Evolutionary conservation across 2,797 vertebrate genomes (phyloP), one percentile per base, ranked within the genome.

Genomic region (Knipowitschia caucasica): DNA sequence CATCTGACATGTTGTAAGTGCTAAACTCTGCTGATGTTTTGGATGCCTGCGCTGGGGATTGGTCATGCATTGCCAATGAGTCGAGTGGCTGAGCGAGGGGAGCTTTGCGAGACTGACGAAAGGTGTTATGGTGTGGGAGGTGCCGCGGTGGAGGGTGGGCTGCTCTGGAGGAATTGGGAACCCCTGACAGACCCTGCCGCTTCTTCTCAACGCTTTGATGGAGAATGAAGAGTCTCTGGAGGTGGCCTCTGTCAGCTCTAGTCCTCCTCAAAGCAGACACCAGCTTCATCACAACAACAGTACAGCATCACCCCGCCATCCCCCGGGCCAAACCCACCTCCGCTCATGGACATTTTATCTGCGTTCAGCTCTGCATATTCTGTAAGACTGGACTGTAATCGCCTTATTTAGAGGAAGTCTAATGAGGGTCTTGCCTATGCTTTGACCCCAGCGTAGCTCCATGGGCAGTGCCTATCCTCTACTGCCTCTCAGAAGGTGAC

Each of bases 141-240:
- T 70, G 80, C 83, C 67, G 80, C 74, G 23, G 26, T 2, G 44
- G 42, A 15, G 12, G 84, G 82, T 80, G 81, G 79, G 84, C 72
- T 77, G 83, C 82, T 79, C 74, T 78, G 82, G 74, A 77, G 83
- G 72, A 84, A 80, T 77, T 70, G 80, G 85, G 85, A 85, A 87
- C 78, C 84, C 87, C 76, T 89, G 89, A 89, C 87, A 91, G 88
- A 86, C 78, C 81, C 87, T 90, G 89, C 88, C 89, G 87, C 83
- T 87, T 89, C 83, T 88, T 86, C 84, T 91, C 88, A 89, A 85
- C 78, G 59, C 77, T 74, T 80, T 90, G 88, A 90, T 83, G 83
- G 77, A 85, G 87, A 92, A 86, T 85, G 84, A 89, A 79, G 83
- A 75, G 81, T 89, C 89, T 91, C 89, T 84, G 62, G 89, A 89